Conservation (phyloP, 2,888 invertebrate genomes). For the Itoplectis maculator region DNA sequence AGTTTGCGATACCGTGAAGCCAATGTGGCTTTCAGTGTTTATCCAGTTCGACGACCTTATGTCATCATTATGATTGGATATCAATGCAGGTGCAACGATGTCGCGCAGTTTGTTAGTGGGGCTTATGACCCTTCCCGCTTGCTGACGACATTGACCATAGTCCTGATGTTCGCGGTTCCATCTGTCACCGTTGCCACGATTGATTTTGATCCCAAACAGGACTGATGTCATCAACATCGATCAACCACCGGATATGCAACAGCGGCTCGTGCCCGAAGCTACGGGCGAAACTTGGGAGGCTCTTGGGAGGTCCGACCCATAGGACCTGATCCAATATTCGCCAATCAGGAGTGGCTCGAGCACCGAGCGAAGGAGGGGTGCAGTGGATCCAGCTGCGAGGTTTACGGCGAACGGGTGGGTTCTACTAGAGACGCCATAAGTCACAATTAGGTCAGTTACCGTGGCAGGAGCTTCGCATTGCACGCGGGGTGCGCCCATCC, state of each 20-base stretch:
- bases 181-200: not conserved
- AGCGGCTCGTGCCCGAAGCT: not conserved
- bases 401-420: constrained; percentile 71
- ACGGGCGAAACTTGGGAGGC: constrained; percentile 37
- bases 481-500: constrained; percentile 77
- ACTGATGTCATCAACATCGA: not conserved
- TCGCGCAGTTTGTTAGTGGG: not conserved
- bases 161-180: not conserved
- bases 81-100: not conserved
- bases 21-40: not conserved
- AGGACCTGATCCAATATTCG: constrained; percentile 42
- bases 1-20: not conserved
- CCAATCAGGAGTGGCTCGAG: constrained; percentile 49
- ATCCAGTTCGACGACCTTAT: constrained; percentile 13
- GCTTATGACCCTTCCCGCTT: no score
- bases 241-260: not conserved
- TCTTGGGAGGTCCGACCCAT: no score
- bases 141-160: no score
- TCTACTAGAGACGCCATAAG: constrained; percentile 83
- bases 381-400: constrained; percentile 24
- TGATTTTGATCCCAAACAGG: not conserved
- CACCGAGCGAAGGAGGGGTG: constrained; percentile 41
- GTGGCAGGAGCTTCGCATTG: constrained; percentile 63
- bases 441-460: constrained; percentile 83
- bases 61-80: not conserved